A percentile compares a stretch with the other conserved stretches of the same genome.
phyloP scores from a whole-genome alignment of 53 echinoderm and acorn worm species.

The Patiria pectinifera region DNA sequence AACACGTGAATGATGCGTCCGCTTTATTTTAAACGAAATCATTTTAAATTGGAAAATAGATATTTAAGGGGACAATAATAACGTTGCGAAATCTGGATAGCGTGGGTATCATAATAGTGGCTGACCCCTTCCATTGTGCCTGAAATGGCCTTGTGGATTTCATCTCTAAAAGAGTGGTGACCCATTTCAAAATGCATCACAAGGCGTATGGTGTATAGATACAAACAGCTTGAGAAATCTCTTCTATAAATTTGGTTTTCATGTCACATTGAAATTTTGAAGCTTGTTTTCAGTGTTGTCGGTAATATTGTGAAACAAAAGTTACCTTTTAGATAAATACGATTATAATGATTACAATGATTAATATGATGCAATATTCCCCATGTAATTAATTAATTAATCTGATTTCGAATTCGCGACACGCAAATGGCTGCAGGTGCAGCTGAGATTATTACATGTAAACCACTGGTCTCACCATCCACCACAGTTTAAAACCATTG shows the following conservation, averaged over 20 bases:
- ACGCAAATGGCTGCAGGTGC: too few species aligned
- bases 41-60: not conserved
- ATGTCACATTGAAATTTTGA: not conserved
- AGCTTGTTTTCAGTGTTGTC: not conserved
- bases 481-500: too few species aligned
- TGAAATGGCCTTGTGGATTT: not conserved
- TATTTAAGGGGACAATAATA: not conserved
- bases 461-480: too few species aligned
- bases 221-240: not conserved
- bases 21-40: not conserved
- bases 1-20: slow-evolving; percentile 3
- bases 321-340: not conserved
- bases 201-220: too few species aligned
- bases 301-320: not conserved
- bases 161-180: not conserved
- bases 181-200: too few species aligned
- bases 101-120: not conserved
- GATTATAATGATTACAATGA: not conserved
- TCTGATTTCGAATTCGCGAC: too few species aligned
- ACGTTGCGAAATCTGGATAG: not conserved
- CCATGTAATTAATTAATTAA: too few species aligned
- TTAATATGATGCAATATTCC: too few species aligned
- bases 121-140: not conserved
- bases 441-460: too few species aligned
- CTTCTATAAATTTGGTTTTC: not conserved